Base-by-base conservation (phyloP, 1,140 invertebrate genomes). In the Platyura marginata region DNA sequence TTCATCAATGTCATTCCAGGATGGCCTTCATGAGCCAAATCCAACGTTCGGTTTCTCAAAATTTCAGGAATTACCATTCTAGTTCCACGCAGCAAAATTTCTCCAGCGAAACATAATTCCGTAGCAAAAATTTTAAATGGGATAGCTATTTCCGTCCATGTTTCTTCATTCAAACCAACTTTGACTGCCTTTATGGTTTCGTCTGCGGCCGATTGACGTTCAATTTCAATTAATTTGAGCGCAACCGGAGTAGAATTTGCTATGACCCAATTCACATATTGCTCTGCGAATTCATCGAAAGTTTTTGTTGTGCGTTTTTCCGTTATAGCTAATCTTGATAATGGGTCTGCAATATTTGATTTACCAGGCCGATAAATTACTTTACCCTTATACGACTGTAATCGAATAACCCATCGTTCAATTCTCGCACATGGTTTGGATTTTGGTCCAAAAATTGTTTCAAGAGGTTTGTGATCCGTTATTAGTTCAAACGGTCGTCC, bases 391-490 rank as follows among this genome's bases (percentile, higher is more conserved):
- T 49, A 51, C n/a, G 48, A 43, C 44, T 48, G 46, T 23, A 50
- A 42, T 32, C 51, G 38, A 23, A 51, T 45, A n/a, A 50, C 49
- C 51, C 50, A 50, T 16, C 50, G 29, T 47, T 53, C 48, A 20
- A 49, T 51, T 10, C 48, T 16, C 0, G 47, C 48, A 46, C 47
- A 51, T 29, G 50, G 48, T 42, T 47, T 50, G 10, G 48, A 47
- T 13, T 40, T 44, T 5, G 43, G 13, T 11, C 45, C 43, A 41
- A 51, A 51, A 16, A 49, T 47, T 3, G 41, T 19, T 33, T 49
- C 46, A 16, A 51, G 34, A 2, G 47, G 46, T 43, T 50, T 53
- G 46, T 49, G 62, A 45, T 66, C 61, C 0, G 59, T 64, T 8
- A 53, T 41, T 11, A 63, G 36, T 20, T 48, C 53, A 45, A 66